These are phyloP conservation scores for Leucozona laternaria DNA, from an alignment of 2,888 invertebrate species.

Conservation along the genomic window DNA sequence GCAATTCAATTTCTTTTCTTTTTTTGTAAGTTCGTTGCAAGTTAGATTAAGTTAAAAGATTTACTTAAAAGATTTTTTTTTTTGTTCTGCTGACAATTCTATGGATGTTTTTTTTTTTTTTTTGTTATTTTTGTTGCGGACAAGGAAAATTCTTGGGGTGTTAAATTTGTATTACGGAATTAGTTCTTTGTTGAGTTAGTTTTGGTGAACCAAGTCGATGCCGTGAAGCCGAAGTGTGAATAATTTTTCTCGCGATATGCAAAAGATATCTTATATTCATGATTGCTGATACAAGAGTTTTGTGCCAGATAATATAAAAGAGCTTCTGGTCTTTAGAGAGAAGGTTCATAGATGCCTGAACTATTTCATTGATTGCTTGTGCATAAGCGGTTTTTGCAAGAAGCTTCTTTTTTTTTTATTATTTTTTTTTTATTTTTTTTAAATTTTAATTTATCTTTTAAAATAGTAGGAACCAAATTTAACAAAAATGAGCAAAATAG, in stretches of 20 bases:
- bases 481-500: no score
- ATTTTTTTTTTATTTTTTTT: no score
- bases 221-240: background rate
- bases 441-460: no score
- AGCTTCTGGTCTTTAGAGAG: no score
- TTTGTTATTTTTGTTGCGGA: background rate
- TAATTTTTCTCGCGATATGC: background rate
- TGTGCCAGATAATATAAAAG: no score
- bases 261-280: no score
- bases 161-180: background rate
- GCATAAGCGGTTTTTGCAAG: no score
- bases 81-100: slow-evolving; percentile 13
- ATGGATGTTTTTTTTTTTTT: background rate
- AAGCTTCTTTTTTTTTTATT: no score
- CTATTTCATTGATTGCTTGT: no score
- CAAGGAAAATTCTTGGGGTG: background rate
- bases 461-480: no score
- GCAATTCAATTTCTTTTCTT: slow-evolving; percentile 15
- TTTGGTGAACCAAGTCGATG: background rate
- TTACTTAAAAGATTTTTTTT: slow-evolving; percentile 26
- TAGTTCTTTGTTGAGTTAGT: slow-evolving; percentile 4
- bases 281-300: no score
- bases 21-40: background rate
- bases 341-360: no score
- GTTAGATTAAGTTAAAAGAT: slow-evolving; percentile 64